These are phyloP conservation scores for Tachina grossa DNA, from an alignment of 2,888 invertebrate genomes.

Conservation along the genomic window DNA sequence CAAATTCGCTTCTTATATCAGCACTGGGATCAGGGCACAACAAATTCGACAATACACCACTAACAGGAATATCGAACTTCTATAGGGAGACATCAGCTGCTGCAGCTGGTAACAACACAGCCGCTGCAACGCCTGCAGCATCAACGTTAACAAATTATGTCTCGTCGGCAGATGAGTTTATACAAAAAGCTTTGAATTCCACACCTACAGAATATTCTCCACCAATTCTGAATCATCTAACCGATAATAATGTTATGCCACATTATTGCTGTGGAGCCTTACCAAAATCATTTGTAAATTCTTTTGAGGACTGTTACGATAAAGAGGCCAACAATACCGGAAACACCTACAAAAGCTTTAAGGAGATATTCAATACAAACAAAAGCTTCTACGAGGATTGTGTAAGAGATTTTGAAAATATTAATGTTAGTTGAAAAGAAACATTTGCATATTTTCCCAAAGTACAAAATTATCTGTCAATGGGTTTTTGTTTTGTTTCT, in stretches of 20 bases:
- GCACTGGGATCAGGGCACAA: conserved; percentile 64
- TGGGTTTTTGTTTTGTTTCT: not conserved
- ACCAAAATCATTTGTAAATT: conserved; percentile 54
- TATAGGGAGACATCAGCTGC: conserved; percentile 43
- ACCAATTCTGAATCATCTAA: conserved; percentile 56
- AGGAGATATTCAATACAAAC: conserved; percentile 70
- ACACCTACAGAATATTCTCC: conserved; percentile 67
- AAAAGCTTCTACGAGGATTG: conserved; percentile 70
- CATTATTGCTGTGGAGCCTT: conserved; percentile 67
- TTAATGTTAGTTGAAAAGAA: conserved; percentile 64
- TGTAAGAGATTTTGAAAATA: conserved; percentile 70
- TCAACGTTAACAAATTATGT: conserved; percentile 53
- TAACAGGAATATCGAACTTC: conserved; percentile 44
- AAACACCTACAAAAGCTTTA: conserved; percentile 70
- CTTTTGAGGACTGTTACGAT: conserved; percentile 62
- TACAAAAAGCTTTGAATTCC: conserved; percentile 71
- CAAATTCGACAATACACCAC: conserved; percentile 56
- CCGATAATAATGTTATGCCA: conserved; percentile 54
- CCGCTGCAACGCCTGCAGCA: conserved; percentile 32
- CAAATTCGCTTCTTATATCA: conserved; percentile 56
- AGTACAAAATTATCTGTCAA: not conserved
- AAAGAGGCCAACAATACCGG: conserved; percentile 59
- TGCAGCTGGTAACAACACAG: conserved; percentile 15
- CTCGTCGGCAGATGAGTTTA: conserved; percentile 72
- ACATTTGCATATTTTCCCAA: not conserved